Conservation (phyloP, 92 coral and sea anemone genomes). For the Nematostella vectensis region DNA sequence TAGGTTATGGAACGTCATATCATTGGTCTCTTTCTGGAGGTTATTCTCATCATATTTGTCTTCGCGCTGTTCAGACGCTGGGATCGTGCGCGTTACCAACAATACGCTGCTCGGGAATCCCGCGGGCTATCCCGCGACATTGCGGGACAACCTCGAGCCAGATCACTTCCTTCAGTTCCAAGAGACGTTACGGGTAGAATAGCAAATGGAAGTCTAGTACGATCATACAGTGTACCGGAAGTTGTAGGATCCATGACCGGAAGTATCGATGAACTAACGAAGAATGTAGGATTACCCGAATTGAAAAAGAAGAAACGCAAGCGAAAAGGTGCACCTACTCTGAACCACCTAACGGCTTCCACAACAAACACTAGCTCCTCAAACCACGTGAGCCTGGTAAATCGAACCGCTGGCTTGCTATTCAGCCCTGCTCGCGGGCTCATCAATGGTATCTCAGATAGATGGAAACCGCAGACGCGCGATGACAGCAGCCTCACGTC, state of each 20-base stretch:
- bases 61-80: slow-evolving; percentile 56
- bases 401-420: slow-evolving; percentile 84
- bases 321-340: slow-evolving; percentile 18
- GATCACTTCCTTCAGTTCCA: not conserved
- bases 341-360: slow-evolving; percentile 11
- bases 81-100: slow-evolving; percentile 30
- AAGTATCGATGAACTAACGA: slow-evolving; percentile 5
- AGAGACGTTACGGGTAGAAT: slow-evolving; percentile 18
- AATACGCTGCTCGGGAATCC: slow-evolving; percentile 20
- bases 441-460: slow-evolving; percentile 45
- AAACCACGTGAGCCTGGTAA: slow-evolving; percentile 52
- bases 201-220: slow-evolving; percentile 41
- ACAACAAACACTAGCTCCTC: slow-evolving; percentile 12
- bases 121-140: slow-evolving; percentile 5
- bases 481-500: slow-evolving; percentile 21
- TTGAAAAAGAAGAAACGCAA: slow-evolving; percentile 45
- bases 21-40: slow-evolving; percentile 75
- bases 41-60: slow-evolving; percentile 49
- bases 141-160: not conserved
- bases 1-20: slow-evolving; percentile 90
- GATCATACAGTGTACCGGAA: slow-evolving; percentile 20
- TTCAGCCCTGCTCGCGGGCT: slow-evolving; percentile 73
- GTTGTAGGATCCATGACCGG: slow-evolving; percentile 19
- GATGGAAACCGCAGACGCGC: slow-evolving; percentile 19
- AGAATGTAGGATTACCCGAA: slow-evolving; percentile 10